Evolutionary conservation across 1,140 invertebrate genomes (phyloP), one percentile per base, ranked within the genome.

Genomic region (Zaprionus davidi): DNA sequence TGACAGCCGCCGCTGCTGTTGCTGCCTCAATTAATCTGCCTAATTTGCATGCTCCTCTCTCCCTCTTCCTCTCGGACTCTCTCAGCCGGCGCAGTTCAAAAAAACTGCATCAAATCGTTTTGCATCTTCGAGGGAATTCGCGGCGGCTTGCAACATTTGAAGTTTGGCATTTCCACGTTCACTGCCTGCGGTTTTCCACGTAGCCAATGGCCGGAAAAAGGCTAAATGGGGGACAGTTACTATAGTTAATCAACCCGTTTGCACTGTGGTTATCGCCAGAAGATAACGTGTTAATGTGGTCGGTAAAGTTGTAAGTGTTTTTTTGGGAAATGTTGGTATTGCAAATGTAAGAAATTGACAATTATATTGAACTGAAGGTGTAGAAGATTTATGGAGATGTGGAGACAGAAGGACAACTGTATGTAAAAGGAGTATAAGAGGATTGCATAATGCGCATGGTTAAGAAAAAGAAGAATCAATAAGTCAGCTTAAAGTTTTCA

Each of bases 11-110:
- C 20, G 46, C 20, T 5, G 46, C 46, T 22, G 38, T 78, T 78
- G 57, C 81, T 82, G 46, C 49, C 56, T 55, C 70, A 82, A 88
- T 81, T 90, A 79, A 84, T 81, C 55, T 63, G 51, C 55, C 28
- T 84, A 90, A 88, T 88, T 88, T 88, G 84, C 85, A 88, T 88
- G 41, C 41, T 46, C n/a, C 65, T 5, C 17, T 49, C 17, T 7
- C 44, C 3, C 70, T 31, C 2, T n/a, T 20, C 62, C 9, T 22
- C 11, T 12, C 22, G 1, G 22, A 22, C 22, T 22, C 11, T 20
- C 11, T 24, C 46, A 5, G 17, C 20, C 41, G 72, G 76, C 57
- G 13, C 9, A 34, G 51, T 70, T 80, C 63, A 79, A 80, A 82
- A 67, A 46, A 51, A 46, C 62, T 70, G 76, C 58, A 38, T 49